Conservation (phyloP, 1,140 invertebrate genomes). For the Caenorhabditis latens region DNA sequence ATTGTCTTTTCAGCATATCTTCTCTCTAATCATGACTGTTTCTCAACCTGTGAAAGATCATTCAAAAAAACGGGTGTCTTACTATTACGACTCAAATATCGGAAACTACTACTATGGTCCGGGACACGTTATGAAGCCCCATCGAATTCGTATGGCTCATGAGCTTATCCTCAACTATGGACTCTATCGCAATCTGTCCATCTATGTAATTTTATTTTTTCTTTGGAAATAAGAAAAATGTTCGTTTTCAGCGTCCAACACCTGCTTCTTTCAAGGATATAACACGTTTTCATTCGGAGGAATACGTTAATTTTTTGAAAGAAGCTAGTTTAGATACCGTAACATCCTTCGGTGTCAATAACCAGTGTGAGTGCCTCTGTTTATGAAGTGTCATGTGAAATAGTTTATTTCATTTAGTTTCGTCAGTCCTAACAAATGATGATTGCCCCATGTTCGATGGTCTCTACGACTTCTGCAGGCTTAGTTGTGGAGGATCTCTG, state of each 20-base stretch:
- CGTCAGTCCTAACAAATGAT: conserved; percentile 82
- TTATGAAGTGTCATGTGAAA: not conserved
- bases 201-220: conserved; percentile 86
- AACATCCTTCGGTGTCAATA: not conserved
- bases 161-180: conserved; percentile 98
- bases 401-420: conserved; percentile 86
- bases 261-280: conserved; percentile 99
- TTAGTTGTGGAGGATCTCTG: conserved; percentile 96
- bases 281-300: conserved; percentile 81
- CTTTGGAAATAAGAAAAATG: not conserved
- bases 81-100: conserved; percentile 98
- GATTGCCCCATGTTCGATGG: conserved; percentile 98
- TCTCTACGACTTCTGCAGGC: conserved; percentile 95
- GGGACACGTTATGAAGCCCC: conserved; percentile 99
- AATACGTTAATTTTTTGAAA: conserved; percentile 80
- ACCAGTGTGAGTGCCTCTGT: not conserved
- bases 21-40: not conserved
- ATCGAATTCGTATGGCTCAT: conserved; percentile 97
- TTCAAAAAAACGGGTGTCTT: conserved; percentile 92
- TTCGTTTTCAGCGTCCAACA: conserved; percentile 86
- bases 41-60: conserved; percentile 82
- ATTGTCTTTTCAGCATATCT: not conserved
- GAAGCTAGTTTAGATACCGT: conserved; percentile 92
- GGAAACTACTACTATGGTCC: conserved; percentile 99
- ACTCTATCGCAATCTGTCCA: conserved; percentile 98